A percentile compares a stretch with the other conserved stretches of the same genome.
phyloP scores from a whole-genome alignment of 2,113 vertebrate genomes.

The Micronisus gabar region DNA sequence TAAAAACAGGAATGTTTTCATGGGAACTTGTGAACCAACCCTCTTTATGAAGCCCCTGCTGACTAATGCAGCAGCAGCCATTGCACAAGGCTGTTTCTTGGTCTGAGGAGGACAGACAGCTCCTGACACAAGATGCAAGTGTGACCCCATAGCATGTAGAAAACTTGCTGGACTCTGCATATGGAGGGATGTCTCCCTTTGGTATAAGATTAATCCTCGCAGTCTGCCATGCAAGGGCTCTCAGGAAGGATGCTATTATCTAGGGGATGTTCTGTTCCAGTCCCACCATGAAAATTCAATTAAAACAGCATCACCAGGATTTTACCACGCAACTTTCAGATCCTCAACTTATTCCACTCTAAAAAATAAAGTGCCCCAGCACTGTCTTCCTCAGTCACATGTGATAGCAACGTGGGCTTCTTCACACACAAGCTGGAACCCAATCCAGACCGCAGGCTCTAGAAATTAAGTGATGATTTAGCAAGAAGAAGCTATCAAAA shows the following conservation, averaged over 20 bases:
- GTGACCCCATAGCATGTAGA: fast-evolving
- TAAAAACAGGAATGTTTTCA: background rate
- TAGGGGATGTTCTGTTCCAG: background rate
- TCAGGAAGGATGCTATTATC: too few relatives aligned
- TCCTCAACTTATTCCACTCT: background rate
- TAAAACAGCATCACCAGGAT: background rate
- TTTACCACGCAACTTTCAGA: background rate
- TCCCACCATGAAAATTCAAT: background rate
- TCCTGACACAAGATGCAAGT: background rate
- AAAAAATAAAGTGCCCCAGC: background rate
- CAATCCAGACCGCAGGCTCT: background rate
- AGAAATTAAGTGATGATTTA: background rate
- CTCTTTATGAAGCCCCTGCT: background rate
- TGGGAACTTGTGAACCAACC: background rate
- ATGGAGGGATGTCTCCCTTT: background rate
- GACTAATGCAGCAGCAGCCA: background rate
- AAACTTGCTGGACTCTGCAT: background rate
- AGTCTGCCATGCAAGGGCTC: background rate
- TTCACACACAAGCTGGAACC: background rate
- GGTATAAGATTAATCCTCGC: background rate
- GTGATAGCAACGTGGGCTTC: fast-evolving
- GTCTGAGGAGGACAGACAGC: background rate
- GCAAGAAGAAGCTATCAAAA: background rate
- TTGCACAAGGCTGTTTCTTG: background rate
- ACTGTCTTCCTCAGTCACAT: too few relatives aligned